Evolutionary conservation across 2,888 invertebrate genomes (phyloP).

Genomic region (Nasonovia ribisnigri): DNA sequence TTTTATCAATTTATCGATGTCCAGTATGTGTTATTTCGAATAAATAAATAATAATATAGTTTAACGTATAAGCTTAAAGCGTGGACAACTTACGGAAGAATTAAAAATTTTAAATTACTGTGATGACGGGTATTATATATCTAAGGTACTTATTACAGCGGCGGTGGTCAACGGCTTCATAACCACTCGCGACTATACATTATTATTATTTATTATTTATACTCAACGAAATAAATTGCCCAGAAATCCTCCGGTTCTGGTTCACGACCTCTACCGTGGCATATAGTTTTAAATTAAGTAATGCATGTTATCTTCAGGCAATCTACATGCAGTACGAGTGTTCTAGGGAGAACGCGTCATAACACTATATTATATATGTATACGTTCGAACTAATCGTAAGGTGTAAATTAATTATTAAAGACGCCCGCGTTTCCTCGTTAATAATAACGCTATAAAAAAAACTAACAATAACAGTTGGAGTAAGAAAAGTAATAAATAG

Average conservation of each 20-base stretch:
- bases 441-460: background rate
- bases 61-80: background rate
- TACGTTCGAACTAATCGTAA: background rate
- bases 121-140: background rate
- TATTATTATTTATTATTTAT: background rate
- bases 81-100: background rate
- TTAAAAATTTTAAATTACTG: background rate
- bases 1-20: background rate
- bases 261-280: background rate
- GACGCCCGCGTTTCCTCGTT: background rate
- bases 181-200: background rate
- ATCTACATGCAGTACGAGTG: background rate
- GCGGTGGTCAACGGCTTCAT: background rate
- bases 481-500: background rate
- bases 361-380: background rate
- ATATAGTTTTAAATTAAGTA: background rate
- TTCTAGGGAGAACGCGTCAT: background rate
- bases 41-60: background rate
- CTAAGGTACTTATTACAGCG: background rate
- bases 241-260: constrained; percentile 44
- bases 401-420: constrained; percentile 13
- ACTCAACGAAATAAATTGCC: constrained; percentile 43
- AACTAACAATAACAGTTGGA: too few relatives aligned
- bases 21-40: background rate
- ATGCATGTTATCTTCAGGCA: background rate